Evolutionary conservation across 2,797 vertebrate species (phyloP).

Genomic region (Pseudochirops cupreus): DNA sequence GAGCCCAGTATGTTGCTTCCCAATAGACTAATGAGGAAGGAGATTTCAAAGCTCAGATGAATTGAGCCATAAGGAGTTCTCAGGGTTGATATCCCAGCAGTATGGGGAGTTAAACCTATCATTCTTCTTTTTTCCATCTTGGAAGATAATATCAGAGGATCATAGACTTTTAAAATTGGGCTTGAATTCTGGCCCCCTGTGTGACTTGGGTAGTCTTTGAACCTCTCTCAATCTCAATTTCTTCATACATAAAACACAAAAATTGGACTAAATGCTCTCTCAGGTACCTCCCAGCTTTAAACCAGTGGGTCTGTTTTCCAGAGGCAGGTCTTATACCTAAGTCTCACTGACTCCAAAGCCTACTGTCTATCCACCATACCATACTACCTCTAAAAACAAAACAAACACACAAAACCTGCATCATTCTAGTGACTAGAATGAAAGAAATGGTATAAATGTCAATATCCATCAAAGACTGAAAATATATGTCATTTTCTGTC

Average conservation of each 20-base stretch:
- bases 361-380: neutral
- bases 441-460: neutral
- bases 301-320: neutral
- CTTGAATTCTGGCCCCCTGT: neutral
- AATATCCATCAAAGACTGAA: neutral
- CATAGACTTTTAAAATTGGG: neutral
- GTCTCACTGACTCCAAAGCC: neutral
- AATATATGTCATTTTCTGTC: neutral
- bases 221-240: neutral
- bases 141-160: neutral
- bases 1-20: neutral
- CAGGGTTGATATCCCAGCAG: neutral
- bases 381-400: neutral
- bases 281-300: neutral
- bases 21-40: neutral
- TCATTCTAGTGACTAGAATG: neutral
- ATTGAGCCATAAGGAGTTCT: neutral
- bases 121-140: neutral
- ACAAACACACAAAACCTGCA: neutral
- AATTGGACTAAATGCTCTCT: neutral
- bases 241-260: neutral
- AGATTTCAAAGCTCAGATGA: neutral
- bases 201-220: neutral
- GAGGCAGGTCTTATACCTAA: neutral
- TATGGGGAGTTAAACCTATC: neutral